Evolutionary conservation across 1,140 invertebrate genomes (phyloP), one percentile per base, ranked within the genome.

Genomic region (Lasioglossum baleicum): DNA sequence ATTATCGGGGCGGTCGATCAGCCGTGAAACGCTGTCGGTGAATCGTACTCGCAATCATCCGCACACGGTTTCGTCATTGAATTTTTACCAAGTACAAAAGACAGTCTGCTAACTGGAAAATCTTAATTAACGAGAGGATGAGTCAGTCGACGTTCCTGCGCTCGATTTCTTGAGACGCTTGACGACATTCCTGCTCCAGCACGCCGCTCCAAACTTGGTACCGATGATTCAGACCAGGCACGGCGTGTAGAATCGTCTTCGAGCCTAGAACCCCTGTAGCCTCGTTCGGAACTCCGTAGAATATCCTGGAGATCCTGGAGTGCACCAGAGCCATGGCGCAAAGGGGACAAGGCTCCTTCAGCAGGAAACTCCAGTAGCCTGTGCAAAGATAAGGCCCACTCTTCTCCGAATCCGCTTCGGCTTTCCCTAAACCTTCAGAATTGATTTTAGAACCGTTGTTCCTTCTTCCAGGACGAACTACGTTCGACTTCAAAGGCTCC

Each of bases 301-400:
- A 99, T 0, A 99, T 95, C 83, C 96, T 94, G 44, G 95, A 95
- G 0, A 95, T 95, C 83, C 98, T 93, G 42, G 97, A 97, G 92
- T 99, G 98, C 1, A 99, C 94, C 65, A 99, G 91, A 1, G 97
- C 98, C 98, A 99, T 99, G 0, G 97, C 94, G 93, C 98, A 99
- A 95, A 99, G 97, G 3, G 97, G 90, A 92, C 98, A 99, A 0
- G 98, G 98, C 90, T 99, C 98, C 75, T 94, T 94, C 2, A 96
- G 95, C 17, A 97, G 89, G 90, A 98, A 99, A 2, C 97, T 90
- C 93, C 98, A 96, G 92, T 97, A 98, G 13, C 96, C 96, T 0
- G 98, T 99, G 92, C 98, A 98, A 8, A 99, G 92, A 91, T 99
- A 99, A 0, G 96, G 95, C 3, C 94, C 94, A 53, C 91, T 93